These are phyloP conservation scores for Rhineura floridana DNA, from an alignment of 2,113 vertebrate species.

Conservation along the genomic window DNA sequence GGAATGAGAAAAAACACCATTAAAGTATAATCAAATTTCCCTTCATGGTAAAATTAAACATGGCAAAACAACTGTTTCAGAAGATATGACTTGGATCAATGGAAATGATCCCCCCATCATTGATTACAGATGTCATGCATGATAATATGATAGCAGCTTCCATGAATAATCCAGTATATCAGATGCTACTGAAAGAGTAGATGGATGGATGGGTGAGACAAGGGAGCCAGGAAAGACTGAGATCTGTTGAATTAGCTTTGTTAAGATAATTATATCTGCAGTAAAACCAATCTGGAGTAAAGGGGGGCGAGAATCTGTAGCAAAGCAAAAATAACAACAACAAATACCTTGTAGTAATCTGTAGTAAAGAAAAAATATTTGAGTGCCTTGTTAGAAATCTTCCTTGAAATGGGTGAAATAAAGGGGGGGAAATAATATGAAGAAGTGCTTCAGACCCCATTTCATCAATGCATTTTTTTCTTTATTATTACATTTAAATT, in stretches of 20 bases:
- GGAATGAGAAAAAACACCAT: neutral
- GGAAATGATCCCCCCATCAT: neutral
- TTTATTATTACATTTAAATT: too few relatives aligned
- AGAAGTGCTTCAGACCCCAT: neutral
- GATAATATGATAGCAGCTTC: accelerated
- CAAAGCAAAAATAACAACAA: too few relatives aligned
- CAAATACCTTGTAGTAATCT: neutral
- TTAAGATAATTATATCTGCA: neutral
- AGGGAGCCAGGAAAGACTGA: neutral
- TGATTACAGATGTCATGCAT: neutral
- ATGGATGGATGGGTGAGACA: neutral
- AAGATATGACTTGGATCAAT: accelerated
- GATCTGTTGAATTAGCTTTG: neutral
- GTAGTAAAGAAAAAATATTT: slow-evolving; percentile 21
- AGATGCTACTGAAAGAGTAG: neutral
- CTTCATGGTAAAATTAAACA: neutral
- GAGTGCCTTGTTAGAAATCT: slow-evolving; percentile 5
- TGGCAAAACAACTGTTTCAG: neutral
- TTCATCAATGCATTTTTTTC: neutral
- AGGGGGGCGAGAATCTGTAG: too few relatives aligned
- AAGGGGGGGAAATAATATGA: slow-evolving; percentile 14
- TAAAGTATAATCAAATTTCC: neutral
- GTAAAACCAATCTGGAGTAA: too few relatives aligned
- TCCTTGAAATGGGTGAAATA: neutral
- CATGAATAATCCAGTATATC: neutral